Evolutionary conservation across 1,140 invertebrate genomes (phyloP).

Genomic region (Brachionus koreanus): DNA sequence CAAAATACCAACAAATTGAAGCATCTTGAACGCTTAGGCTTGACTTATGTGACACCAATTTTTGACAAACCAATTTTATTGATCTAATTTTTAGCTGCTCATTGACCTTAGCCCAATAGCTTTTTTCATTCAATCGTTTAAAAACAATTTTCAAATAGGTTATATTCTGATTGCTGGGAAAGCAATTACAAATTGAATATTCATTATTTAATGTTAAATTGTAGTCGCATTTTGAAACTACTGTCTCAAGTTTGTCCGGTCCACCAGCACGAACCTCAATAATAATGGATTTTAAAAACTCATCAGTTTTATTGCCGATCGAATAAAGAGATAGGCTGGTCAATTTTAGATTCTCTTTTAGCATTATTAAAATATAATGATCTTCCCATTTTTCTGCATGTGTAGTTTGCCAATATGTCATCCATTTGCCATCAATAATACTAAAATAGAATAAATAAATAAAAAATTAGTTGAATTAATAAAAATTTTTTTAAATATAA

Average conservation of each 20-base stretch:
- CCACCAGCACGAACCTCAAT: background rate
- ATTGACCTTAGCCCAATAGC: slow-evolving; percentile 21
- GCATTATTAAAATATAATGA: slow-evolving; percentile 5
- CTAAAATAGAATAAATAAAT: background rate
- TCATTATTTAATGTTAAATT: slow-evolving; percentile 15
- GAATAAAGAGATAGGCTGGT: background rate
- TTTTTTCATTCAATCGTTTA: background rate
- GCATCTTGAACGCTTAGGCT: background rate
- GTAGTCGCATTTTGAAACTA: slow-evolving; percentile 33
- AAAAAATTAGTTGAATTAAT: background rate
- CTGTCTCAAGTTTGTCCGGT: slow-evolving; percentile 14
- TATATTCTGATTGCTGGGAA: slow-evolving; percentile 20
- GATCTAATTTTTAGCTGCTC: slow-evolving; percentile 33
- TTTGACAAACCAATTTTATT: slow-evolving; percentile 18
- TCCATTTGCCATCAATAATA: slow-evolving; percentile 1
- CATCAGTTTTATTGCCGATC: slow-evolving; percentile 16
- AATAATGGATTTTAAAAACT: background rate
- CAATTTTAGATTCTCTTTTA: slow-evolving; percentile 23
- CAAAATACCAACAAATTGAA: slow-evolving; percentile 41
- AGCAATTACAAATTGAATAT: slow-evolving; percentile 36
- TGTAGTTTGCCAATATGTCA: slow-evolving; percentile 7
- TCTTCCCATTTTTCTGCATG: slow-evolving; percentile 19
- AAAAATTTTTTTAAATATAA: background rate
- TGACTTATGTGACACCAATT: background rate
- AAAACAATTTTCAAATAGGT: slow-evolving; percentile 20